A percentile compares a stretch with the other conserved stretches of the same genome.
Evolutionary conservation across 2,797 vertebrate genomes (phyloP).

Genomic region (Pterois miles): DNA sequence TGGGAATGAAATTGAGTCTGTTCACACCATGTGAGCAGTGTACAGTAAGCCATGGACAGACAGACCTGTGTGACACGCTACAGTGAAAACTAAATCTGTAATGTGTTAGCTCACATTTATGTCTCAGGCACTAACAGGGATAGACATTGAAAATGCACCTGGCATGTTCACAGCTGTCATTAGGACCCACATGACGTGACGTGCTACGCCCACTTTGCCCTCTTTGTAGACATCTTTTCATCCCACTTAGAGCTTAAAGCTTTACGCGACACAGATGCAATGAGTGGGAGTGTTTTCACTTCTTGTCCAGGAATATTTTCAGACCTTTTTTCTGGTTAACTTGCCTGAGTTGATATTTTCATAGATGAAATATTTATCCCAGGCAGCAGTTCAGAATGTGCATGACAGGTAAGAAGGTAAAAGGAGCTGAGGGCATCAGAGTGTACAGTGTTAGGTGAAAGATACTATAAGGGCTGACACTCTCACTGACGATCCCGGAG

Average conservation of each 20-base stretch:
- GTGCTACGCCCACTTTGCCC: constrained; percentile 4
- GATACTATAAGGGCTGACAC: background rate
- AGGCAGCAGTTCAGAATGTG: background rate
- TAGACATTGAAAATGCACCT: constrained; percentile 12
- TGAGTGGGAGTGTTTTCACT: constrained; percentile 28
- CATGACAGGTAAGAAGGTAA: constrained; percentile 20
- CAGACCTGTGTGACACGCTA: background rate
- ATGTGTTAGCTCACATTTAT: background rate
- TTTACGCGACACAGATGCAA: constrained; percentile 2
- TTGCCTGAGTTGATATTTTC: constrained; percentile 28
- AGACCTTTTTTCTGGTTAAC: constrained; percentile 2
- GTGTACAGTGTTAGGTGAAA: background rate
- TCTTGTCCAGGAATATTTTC: constrained; percentile 30
- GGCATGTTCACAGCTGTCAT: constrained; percentile 21
- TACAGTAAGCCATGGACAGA: background rate
- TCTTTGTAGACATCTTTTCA: constrained; percentile 12
- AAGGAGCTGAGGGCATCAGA: constrained; percentile 13
- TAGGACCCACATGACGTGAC: background rate
- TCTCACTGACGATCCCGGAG: constrained; percentile 2
- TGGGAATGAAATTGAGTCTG: constrained; percentile 18
- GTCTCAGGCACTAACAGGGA: background rate
- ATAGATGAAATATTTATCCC: constrained; percentile 38
- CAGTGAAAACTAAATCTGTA: background rate
- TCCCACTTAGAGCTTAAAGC: constrained; percentile 4
- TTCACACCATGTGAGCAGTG: constrained; percentile 3